Evolutionary conservation across 2,113 vertebrate species (phyloP).

Genomic region (Papio anubis): DNA sequence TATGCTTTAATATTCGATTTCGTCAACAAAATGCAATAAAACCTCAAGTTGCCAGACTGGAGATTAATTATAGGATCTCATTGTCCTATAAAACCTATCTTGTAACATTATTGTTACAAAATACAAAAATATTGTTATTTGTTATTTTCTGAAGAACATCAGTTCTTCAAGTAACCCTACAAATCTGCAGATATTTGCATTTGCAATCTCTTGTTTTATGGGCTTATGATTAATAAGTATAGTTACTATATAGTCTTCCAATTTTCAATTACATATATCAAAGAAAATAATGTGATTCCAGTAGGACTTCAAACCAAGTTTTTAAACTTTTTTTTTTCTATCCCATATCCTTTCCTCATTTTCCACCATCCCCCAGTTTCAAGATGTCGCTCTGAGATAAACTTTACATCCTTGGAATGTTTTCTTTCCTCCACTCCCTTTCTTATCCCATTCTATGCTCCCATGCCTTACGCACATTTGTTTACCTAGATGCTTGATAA

Average conservation of each 20-base stretch:
- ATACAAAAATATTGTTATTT: not conserved
- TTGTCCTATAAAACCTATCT: not conserved
- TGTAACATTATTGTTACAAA: too few species aligned
- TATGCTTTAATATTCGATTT: slow-evolving; percentile 63
- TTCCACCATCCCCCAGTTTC: too few species aligned
- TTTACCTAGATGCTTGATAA: too few species aligned
- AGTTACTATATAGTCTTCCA: not conserved
- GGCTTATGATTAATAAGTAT: not conserved
- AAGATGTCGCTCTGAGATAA: too few species aligned
- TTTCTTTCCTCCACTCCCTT: too few species aligned
- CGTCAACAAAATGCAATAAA: slow-evolving; percentile 53
- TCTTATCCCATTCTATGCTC: too few species aligned
- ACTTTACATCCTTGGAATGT: too few species aligned
- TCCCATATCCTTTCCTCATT: too few species aligned
- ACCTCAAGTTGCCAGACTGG: not conserved
- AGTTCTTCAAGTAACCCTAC: not conserved
- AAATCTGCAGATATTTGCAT: slow-evolving; percentile 41
- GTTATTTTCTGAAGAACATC: slow-evolving; percentile 35
- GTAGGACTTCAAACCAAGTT: not conserved
- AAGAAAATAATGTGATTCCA: not conserved
- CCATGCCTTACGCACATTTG: too few species aligned
- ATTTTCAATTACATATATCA: not conserved
- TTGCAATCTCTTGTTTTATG: not conserved
- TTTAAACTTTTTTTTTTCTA: too few species aligned
- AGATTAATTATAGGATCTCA: slow-evolving; percentile 67